Evolutionary conservation across 1,140 invertebrate species (phyloP).

Genomic region (Drosophila neocordata): DNA sequence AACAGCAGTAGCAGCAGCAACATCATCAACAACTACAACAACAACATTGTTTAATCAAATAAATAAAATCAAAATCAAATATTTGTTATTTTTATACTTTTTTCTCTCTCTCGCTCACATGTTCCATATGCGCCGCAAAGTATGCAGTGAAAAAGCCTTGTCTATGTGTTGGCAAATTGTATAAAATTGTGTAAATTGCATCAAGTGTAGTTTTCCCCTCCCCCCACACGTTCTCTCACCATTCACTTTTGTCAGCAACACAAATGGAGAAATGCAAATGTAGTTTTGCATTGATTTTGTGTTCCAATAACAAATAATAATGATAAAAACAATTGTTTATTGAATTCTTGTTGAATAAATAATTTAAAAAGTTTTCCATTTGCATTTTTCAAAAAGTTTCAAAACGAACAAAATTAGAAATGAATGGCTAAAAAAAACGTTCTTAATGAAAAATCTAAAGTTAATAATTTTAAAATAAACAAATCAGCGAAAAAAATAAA

Average conservation of each 20-base stretch:
- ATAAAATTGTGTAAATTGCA: slow-evolving; percentile 36
- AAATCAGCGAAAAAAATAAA: background rate
- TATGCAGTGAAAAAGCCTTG: slow-evolving; percentile 12
- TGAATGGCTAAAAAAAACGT: too few species aligned
- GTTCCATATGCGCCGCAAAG: slow-evolving; percentile 2
- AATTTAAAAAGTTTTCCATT: slow-evolving; percentile 2
- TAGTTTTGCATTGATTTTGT: slow-evolving; percentile 9
- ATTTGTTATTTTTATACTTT: slow-evolving; percentile 2
- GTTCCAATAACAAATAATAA: slow-evolving; percentile 1
- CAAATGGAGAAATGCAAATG: slow-evolving; percentile 9
- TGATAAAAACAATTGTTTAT: background rate
- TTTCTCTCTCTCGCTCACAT: background rate
- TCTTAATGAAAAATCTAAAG: background rate
- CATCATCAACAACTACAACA: background rate
- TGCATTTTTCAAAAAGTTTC: background rate
- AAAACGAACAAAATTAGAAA: background rate
- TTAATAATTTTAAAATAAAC: background rate
- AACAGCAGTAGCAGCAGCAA: background rate
- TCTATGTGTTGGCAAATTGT: slow-evolving; percentile 5
- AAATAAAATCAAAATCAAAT: slow-evolving; percentile 22
- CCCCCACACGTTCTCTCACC: background rate
- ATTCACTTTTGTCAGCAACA: background rate
- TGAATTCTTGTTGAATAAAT: background rate
- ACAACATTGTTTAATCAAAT: slow-evolving; percentile 20
- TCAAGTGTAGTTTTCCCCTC: background rate